These are phyloP conservation scores for Lanius collurio DNA, from an alignment of 2,113 vertebrate species.

Conservation along the genomic window DNA sequence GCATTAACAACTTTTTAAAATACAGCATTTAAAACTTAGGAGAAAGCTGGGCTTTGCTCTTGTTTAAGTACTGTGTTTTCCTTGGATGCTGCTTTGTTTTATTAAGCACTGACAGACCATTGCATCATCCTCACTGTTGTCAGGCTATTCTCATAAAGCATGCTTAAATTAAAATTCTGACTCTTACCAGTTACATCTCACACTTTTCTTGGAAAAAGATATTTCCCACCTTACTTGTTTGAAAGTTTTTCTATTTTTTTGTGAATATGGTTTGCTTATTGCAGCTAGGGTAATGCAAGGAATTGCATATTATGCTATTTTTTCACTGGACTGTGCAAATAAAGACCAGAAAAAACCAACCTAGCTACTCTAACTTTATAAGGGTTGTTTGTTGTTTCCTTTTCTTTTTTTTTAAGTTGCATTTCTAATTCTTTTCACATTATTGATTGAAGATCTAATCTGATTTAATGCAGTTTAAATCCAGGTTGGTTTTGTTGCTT, in stretches of 20 bases:
- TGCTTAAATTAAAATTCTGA: not conserved
- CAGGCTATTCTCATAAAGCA: not conserved
- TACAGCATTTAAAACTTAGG: not conserved
- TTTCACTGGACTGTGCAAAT: not conserved
- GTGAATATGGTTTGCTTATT: not conserved
- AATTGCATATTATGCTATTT: not conserved
- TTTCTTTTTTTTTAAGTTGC: not conserved
- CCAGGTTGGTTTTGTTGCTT: not conserved
- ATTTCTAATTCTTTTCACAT: not conserved
- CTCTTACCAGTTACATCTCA: not conserved
- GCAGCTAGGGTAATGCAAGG: not conserved
- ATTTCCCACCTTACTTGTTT: not conserved
- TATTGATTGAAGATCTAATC: not conserved
- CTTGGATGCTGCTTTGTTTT: not conserved
- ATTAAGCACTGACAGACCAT: not conserved
- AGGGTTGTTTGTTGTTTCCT: not conserved
- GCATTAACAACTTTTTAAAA: not conserved
- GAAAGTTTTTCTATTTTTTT: not conserved
- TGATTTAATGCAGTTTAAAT: not conserved
- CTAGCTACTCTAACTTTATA: not conserved
- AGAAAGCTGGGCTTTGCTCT: not conserved
- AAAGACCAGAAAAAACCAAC: not conserved
- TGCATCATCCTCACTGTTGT: not conserved
- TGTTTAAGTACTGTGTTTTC: not conserved
- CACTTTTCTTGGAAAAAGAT: not conserved